Conservation (phyloP, 2,888 invertebrate genomes). For the Ceramica pisi region DNA sequence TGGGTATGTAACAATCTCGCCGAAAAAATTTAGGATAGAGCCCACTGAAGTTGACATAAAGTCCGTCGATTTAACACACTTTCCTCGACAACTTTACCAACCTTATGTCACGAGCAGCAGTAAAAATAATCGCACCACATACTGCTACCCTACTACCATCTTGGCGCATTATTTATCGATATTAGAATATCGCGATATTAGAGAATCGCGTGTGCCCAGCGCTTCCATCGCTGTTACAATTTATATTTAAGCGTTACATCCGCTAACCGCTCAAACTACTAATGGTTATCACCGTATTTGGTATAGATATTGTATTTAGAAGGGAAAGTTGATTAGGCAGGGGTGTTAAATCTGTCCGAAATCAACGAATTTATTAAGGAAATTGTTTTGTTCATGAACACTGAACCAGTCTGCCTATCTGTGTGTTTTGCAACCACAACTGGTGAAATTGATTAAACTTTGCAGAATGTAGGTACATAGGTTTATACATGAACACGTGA, state of each 20-base stretch:
- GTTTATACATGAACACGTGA: not conserved
- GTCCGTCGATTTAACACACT: not conserved
- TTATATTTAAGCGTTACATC: conserved; percentile 52
- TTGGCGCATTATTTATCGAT: conserved; percentile 67
- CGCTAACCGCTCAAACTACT: conserved; percentile 45
- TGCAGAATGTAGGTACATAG: not conserved
- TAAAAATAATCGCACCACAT: conserved; percentile 59
- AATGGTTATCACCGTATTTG: conserved; percentile 56
- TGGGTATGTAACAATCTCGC: not conserved
- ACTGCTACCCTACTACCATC: conserved; percentile 61
- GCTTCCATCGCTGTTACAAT: conserved; percentile 55
- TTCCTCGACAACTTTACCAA: not conserved
- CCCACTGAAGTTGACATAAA: not conserved
- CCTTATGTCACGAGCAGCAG: conserved; percentile 55
- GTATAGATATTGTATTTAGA: conserved; percentile 44
- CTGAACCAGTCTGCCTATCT: not conserved
- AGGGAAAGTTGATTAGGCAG: conserved; percentile 39
- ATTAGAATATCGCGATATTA: conserved; percentile 61
- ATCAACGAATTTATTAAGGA: conserved; percentile 41
- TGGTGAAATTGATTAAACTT: not conserved
- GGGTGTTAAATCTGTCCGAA: conserved; percentile 46
- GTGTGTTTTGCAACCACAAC: not conserved
- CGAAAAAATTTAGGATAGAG: not conserved
- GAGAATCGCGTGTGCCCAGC: conserved; percentile 57
- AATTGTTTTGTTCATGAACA: conserved; percentile 39